phyloP scores from a whole-genome alignment of 2,113 vertebrate species.

The Symphodus melops region DNA sequence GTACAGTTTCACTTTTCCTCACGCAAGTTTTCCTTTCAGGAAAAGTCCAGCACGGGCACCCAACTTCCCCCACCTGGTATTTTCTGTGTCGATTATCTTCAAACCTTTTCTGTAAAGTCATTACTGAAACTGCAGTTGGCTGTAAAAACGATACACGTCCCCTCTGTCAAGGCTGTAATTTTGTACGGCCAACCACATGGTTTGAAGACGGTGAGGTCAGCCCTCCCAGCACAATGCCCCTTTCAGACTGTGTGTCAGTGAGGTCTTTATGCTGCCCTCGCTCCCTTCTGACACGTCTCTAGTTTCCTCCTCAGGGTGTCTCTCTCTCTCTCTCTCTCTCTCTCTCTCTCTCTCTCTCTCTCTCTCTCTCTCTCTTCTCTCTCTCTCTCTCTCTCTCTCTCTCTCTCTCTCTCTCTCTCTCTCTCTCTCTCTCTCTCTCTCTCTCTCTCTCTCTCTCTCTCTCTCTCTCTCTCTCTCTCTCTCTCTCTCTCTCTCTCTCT shows the following conservation, averaged over 20 bases:
- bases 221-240: conserved; percentile 67
- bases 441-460: conserved; percentile 79
- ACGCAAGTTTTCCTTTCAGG: conserved; percentile 27
- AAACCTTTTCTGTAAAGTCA: conserved; percentile 20
- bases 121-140: conserved; percentile 33
- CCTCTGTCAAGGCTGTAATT: conserved; percentile 56
- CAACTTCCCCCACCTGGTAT: neutral
- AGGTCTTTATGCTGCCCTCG: conserved; percentile 72
- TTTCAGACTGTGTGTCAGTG: conserved; percentile 75
- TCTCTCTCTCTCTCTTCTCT: conserved; percentile 24
- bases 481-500: conserved; percentile 3
- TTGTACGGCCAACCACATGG: conserved; percentile 68
- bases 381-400: conserved; percentile 66
- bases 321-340: neutral
- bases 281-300: conserved; percentile 58
- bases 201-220: conserved; percentile 77
- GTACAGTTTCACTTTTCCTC: conserved; percentile 31
- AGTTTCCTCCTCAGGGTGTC: conserved; percentile 60
- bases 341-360: conserved; percentile 79
- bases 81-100: conserved; percentile 42
- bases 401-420: conserved; percentile 68
- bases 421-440: conserved; percentile 79
- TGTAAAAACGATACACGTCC: conserved; percentile 54
- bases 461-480: conserved; percentile 1
- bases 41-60: neutral